Base-by-base conservation (phyloP, 2,797 vertebrate species). In the Premnoplex brunnescens region DNA sequence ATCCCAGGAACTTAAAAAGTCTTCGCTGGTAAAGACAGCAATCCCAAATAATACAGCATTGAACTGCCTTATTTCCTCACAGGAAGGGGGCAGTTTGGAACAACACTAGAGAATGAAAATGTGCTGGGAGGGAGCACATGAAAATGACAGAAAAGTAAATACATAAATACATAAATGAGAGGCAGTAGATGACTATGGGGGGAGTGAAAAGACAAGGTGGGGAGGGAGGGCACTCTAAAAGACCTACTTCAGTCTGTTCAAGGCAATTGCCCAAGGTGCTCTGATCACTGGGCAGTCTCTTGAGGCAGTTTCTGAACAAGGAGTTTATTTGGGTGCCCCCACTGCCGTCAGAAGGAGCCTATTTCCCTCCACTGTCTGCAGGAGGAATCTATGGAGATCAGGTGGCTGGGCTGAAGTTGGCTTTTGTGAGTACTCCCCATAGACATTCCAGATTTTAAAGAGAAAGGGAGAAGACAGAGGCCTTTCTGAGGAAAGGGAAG, bases 381-480 rank as follows among this genome's bases (percentile, higher is more conserved):
- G 18, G 7, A 23, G 12, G 22, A 67, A 34, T 46, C 34, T 44
- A 4, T 0, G 0, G 27, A 58, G 39, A 22, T 36, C 3, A 63
- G 14, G 23, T 26, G 26, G 9, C 39, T 39, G 52, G 30, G 54
- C 41, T 48, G 49, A 63, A 72, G 51, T 0, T 30, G 36, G 7
- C 21, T 83, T 77, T 24, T 67, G 14, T 2, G 1, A 52, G 12
- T 41, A 8, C 5, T 48, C 6, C n/a, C 28, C 48, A 60, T 6
- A 55, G 58, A 17, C 4, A 0, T 19, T 48, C 13, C 4, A 23
- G 64, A 12, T 58, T 72, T 56, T 21, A 37, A 79, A 74, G 26
- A 72, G 51, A 43, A 82, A 54, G 36, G 44, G 12, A 39, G 32
- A 89, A 39, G 20, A 34, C 7, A 71, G 72, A 3, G 2, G 4